Evolutionary conservation across 1,140 invertebrate genomes (phyloP).

Genomic region (Metopolophium dirhodum): DNA sequence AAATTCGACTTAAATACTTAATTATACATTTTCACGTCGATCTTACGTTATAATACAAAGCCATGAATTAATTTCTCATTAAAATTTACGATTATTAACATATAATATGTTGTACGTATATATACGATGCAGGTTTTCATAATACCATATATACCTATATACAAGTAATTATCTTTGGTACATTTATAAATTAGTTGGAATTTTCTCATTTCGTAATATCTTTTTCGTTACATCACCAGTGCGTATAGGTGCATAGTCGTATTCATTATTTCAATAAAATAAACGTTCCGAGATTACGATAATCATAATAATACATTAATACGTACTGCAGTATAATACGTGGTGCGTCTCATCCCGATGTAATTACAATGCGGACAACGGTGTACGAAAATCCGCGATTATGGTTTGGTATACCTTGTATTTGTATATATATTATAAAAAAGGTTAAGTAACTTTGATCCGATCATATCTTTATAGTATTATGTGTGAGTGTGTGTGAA

Average conservation of each 20-base stretch:
- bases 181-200: not conserved
- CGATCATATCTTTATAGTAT: not conserved
- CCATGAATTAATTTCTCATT: conserved; percentile 28
- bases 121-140: not conserved
- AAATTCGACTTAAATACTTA: not conserved
- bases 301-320: not conserved
- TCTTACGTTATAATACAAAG: not conserved
- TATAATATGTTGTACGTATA: not conserved
- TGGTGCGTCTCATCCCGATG: not conserved
- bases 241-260: not conserved
- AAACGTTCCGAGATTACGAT: not conserved
- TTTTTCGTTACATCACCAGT: not conserved
- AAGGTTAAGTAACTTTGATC: not conserved
- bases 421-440: not conserved
- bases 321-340: not conserved
- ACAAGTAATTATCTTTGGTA: not conserved
- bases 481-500: not conserved
- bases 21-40: not conserved
- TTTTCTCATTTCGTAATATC: not conserved
- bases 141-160: not conserved
- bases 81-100: conserved; percentile 14
- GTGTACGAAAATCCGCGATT: not conserved
- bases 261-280: not conserved
- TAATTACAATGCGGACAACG: not conserved
- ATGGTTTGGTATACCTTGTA: not conserved